Evolutionary conservation across 2,113 vertebrate genomes (phyloP), one percentile per base, ranked within the genome.

Genomic region (Saguinus imperator): DNA sequence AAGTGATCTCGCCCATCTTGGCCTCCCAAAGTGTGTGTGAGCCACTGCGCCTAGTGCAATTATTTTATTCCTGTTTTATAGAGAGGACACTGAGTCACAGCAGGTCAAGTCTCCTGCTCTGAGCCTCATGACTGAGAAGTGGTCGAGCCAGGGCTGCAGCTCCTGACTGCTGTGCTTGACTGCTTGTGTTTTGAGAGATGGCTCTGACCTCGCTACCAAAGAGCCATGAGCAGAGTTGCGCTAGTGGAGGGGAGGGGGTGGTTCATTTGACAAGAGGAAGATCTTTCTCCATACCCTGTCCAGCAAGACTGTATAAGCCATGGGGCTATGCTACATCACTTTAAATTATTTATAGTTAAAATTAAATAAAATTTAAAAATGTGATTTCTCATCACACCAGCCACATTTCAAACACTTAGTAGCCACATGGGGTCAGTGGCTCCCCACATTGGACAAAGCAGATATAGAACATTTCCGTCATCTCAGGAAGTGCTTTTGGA

Each of bases 301-400:
- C 57, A 43, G 10, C 8, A 9, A 5, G 25, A 35, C 8, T n/a
- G 23, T 57, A 0, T 0, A 3, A 70, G 17, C 27, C 52, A 55
- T 14, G 20, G 52, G 32, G n/a, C 55, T 27, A 6, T 64, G 61
- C 12, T 64, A 29, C 6, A 4, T 45, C 20, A 40, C 25, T 68
- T 83, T 37, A 68, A 52, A 13, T 75, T 32, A 68, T 68, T 68
- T 17, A 68, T 73, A 91, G 48, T 87, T 48, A 72, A 64, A 85
- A 87, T 70, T 4, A 61, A 55, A 52, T 45, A 73, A 25, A 27
- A 87, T 35, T 5, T 8, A 0, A 40, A 66, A 57, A 70, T 58
- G 13, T 40, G 20, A 13, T 93, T 55, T 84, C 32, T n/a, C 50
- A 64, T 68, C 9, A 52, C 13, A 23, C 8, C 13, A 48, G 12